Evolutionary conservation across 2,113 vertebrate genomes (phyloP), one percentile per base, ranked within the genome.

Genomic region (Cyprinodon brontotheroides): DNA sequence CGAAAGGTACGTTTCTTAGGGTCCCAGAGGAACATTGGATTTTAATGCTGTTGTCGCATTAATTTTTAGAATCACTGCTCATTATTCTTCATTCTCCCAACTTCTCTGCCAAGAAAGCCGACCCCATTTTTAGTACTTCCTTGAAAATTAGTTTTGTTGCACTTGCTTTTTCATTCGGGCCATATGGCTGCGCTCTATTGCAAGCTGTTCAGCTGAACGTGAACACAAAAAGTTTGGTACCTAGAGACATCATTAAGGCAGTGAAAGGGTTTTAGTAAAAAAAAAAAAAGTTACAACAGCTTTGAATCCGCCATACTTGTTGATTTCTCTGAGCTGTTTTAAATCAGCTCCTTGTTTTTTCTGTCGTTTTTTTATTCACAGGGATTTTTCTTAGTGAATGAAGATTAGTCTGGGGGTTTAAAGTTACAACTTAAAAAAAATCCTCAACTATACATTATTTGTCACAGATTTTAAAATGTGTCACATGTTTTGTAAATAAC

Each of bases 191-290:
- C 62, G 65, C 70, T 68, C 65, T 78, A 80, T 65, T 74, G 74
- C 89, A 93, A 89, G 82, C 88, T 92, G 88, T 90, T 91, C 43
- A 74, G 53, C 63, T 68, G 47, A 83, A 84, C 70, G 86, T 72
- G 74, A 92, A 89, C 62, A 79, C 75, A 78, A 84, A 57, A 89
- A 77, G 82, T 82, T 70, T 68, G 72, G 65, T 78, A 89, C 80
- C 87, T 60, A 43, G 88, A 87, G 89, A 87, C 82, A 76, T 89
- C 79, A 89, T 90, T 88, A 87, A 83, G 83, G 65, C 80, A 73
- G 74, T 72, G 71, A 63, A 75, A 36, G 50, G 68, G 22, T 78
- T 67, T 29, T 29, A 29, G 29, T 29, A 59, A 80, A 75, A 59
- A 76, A 82, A 53, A 15, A 53, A 53, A 17, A 53, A 86, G 80